Evolutionary conservation across 2,888 invertebrate species (phyloP).

Genomic region (Apamea monoglypha): DNA sequence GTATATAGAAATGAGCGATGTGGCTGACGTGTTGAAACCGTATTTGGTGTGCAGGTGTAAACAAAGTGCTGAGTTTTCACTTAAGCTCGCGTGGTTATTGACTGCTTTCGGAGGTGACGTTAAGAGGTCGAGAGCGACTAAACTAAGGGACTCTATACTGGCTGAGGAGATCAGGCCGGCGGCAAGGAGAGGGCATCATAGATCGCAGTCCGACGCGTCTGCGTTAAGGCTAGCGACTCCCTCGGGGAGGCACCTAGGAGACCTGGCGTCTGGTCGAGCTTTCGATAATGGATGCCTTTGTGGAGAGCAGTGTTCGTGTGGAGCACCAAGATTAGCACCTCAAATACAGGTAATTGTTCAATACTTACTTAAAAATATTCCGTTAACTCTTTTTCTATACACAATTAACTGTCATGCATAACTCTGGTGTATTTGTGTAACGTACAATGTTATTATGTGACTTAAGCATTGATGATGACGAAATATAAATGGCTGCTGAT

Average conservation of each 20-base stretch:
- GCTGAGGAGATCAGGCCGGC: slow-evolving; percentile 88
- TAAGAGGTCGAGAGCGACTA: slow-evolving; percentile 83
- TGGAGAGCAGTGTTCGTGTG: slow-evolving; percentile 93
- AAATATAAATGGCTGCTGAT: slow-evolving; percentile 32
- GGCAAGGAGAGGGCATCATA: slow-evolving; percentile 88
- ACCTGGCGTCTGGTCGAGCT: slow-evolving; percentile 97
- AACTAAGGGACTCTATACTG: slow-evolving; percentile 85
- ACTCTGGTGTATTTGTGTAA: slow-evolving; percentile 23
- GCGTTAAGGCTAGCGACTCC: slow-evolving; percentile 90
- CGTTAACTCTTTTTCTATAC: background rate
- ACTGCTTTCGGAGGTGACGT: slow-evolving; percentile 96
- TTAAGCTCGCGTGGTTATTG: slow-evolving; percentile 98
- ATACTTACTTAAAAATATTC: slow-evolving; percentile 10
- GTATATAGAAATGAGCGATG: slow-evolving; percentile 99
- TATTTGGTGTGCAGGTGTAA: slow-evolving; percentile 93
- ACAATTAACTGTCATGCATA: slow-evolving; percentile 8
- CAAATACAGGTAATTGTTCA: slow-evolving; percentile 83
- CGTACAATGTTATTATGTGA: slow-evolving; percentile 26
- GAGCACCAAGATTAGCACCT: slow-evolving; percentile 87
- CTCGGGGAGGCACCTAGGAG: slow-evolving; percentile 94
- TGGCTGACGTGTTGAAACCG: slow-evolving; percentile 94
- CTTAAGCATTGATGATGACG: slow-evolving; percentile 43
- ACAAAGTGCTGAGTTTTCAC: slow-evolving; percentile 98
- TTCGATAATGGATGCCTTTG: slow-evolving; percentile 99
- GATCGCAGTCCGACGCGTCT: slow-evolving; percentile 95